phyloP scores from a whole-genome alignment of 2,797 vertebrate genomes.

The Steatocranus sp. region DNA sequence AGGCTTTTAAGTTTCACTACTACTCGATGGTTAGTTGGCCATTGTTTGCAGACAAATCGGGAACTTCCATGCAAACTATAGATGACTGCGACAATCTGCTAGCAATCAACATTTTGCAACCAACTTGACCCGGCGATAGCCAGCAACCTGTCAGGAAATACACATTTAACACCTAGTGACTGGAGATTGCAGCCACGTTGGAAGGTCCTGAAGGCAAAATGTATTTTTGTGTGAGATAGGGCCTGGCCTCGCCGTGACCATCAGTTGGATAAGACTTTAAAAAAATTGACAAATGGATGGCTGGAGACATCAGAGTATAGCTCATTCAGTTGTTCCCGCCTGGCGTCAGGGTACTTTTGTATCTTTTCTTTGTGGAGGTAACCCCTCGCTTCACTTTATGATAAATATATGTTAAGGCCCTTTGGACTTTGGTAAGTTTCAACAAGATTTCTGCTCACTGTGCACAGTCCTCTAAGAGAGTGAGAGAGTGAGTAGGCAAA shows the following conservation, averaged over 20 bases:
- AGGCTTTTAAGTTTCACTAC: not conserved
- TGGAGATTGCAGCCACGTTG: fast-evolving
- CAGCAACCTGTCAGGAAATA: not conserved
- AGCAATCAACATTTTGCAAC: not conserved
- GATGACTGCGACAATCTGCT: fast-evolving
- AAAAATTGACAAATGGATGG: fast-evolving
- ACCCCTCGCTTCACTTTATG: not conserved
- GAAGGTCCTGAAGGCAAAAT: not conserved
- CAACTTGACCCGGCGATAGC: fast-evolving
- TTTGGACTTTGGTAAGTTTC: not conserved
- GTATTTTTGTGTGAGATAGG: not conserved
- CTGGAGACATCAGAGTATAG: not conserved
- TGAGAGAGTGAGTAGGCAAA: not conserved
- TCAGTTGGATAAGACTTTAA: not conserved
- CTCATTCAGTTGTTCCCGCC: not conserved
- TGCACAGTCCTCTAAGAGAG: not conserved
- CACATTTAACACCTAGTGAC: not conserved
- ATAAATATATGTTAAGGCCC: not conserved
- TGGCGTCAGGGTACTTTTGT: not conserved
- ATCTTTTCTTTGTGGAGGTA: not conserved
- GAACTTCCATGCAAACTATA: not conserved
- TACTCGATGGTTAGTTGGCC: not conserved
- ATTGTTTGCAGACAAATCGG: not conserved
- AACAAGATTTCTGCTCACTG: not conserved
- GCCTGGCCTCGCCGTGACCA: fast-evolving